phyloP scores from a whole-genome alignment of 2,888 invertebrate genomes.

The Acanthosepion lycidas region DNA sequence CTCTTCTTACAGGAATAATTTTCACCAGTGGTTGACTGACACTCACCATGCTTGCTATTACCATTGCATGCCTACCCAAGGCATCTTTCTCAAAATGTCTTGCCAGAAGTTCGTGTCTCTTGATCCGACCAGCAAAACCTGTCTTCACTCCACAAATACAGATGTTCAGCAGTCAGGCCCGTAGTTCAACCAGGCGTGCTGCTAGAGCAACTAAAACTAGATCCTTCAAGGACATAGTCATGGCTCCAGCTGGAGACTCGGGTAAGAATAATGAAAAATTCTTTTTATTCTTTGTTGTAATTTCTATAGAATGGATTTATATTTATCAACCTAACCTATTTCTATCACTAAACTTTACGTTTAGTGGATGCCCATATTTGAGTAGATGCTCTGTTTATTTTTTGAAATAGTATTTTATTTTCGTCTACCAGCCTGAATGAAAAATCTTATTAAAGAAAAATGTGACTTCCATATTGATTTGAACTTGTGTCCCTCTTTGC shows the following conservation, averaged over 20 bases:
- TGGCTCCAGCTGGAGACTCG: conserved; percentile 82
- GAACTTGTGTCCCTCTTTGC: too few relatives aligned
- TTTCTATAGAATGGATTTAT: too few relatives aligned
- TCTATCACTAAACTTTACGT: too few relatives aligned
- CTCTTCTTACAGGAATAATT: not conserved
- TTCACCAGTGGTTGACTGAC: not conserved
- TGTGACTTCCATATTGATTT: too few relatives aligned
- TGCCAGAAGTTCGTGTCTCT: conserved; percentile 50
- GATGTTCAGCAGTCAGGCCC: conserved; percentile 57
- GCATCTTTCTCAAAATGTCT: conserved; percentile 58
- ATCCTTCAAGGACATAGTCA: conserved; percentile 82
- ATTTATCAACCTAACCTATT: too few relatives aligned
- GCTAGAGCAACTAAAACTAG: conserved; percentile 71
- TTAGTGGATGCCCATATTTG: too few relatives aligned
- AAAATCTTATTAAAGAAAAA: too few relatives aligned
- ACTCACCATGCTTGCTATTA: conserved; percentile 53
- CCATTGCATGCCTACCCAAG: conserved; percentile 55
- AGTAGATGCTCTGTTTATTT: too few relatives aligned
- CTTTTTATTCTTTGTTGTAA: too few relatives aligned
- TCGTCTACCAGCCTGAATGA: too few relatives aligned
- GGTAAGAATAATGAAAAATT: conserved; percentile 54
- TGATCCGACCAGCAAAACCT: conserved; percentile 50
- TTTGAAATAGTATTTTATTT: too few relatives aligned
- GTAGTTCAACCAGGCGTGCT: conserved; percentile 53
- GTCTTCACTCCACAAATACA: conserved; percentile 55